phyloP scores from a whole-genome alignment of 1,140 invertebrate species.

The Acromyrmex charruanus region DNA sequence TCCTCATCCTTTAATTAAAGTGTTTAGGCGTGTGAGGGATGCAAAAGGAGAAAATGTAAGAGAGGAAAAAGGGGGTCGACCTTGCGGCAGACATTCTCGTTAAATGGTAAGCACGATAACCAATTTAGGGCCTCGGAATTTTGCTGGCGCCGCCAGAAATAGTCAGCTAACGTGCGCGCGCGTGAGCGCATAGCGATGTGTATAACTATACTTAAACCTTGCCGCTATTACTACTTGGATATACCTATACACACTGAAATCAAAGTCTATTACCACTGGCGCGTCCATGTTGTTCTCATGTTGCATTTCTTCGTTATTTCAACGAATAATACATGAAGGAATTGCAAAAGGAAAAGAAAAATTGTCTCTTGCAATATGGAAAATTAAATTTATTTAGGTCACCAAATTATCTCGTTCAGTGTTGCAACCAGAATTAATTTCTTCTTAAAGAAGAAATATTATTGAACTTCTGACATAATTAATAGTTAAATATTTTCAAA shows the following conservation, averaged over 20 bases:
- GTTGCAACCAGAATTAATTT: neutral
- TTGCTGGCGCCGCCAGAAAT: conserved; percentile 83
- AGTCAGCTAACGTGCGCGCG: conserved; percentile 73
- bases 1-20: conserved; percentile 1
- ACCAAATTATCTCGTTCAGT: neutral
- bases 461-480: neutral
- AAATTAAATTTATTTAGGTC: neutral
- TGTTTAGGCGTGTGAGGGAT: conserved; percentile 23
- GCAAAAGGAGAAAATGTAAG: conserved; percentile 65
- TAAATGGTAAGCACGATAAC: conserved; percentile 82
- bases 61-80: conserved; percentile 76
- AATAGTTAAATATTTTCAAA: neutral
- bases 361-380: neutral
- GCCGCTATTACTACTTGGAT: conserved; percentile 64
- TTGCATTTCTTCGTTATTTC: conserved; percentile 44
- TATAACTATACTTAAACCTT: conserved; percentile 77
- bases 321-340: conserved; percentile 27
- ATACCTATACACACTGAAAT: conserved; percentile 38
- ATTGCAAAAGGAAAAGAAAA: neutral
- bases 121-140: conserved; percentile 85
- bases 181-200: conserved; percentile 55
- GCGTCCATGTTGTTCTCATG: conserved; percentile 43
- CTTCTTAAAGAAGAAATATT: neutral
- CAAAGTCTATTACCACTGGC: conserved; percentile 34
- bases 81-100: conserved; percentile 80